phyloP scores from a whole-genome alignment of 1,140 invertebrate genomes.

The Drosophila obscura region DNA sequence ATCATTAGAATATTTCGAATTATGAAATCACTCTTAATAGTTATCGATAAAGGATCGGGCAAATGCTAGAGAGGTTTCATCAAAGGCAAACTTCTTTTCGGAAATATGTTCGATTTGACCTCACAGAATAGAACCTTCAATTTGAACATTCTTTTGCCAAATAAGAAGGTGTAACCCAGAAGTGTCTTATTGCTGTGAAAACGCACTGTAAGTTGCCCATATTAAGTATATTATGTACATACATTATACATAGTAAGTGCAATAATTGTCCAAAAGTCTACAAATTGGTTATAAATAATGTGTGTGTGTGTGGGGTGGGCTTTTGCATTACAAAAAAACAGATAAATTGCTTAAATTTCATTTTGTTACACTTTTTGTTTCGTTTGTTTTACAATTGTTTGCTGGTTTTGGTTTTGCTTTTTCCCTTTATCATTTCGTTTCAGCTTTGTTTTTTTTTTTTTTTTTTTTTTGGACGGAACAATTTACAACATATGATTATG shows the following conservation, averaged over 20 bases:
- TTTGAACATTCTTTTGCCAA: no score
- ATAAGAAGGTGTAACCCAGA: not conserved
- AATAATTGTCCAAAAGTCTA: constrained; percentile 36
- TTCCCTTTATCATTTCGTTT: constrained; percentile 23
- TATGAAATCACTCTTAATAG: no score
- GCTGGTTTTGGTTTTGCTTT: constrained; percentile 18
- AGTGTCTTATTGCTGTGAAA: constrained; percentile 13
- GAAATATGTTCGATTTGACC: no score
- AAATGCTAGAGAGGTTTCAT: no score
- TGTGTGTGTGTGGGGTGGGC: not conserved
- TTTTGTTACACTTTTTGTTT: constrained; percentile 3
- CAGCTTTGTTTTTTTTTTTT: constrained; percentile 32
- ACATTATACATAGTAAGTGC: constrained; percentile 35
- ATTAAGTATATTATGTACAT: constrained; percentile 5
- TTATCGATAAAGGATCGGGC: no score
- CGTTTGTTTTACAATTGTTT: constrained; percentile 39
- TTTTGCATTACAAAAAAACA: constrained; percentile 41
- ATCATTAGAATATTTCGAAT: no score
- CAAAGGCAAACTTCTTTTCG: no score
- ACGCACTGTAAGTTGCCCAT: constrained; percentile 39
- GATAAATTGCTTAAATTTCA: constrained; percentile 38
- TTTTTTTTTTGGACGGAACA: constrained; percentile 76
- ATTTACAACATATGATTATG: constrained; percentile 83
- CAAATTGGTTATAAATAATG: constrained; percentile 35
- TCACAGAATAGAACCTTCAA: no score